Evolutionary conservation across 2,797 vertebrate species (phyloP).

Genomic region (Tolypeutes matacus): DNA sequence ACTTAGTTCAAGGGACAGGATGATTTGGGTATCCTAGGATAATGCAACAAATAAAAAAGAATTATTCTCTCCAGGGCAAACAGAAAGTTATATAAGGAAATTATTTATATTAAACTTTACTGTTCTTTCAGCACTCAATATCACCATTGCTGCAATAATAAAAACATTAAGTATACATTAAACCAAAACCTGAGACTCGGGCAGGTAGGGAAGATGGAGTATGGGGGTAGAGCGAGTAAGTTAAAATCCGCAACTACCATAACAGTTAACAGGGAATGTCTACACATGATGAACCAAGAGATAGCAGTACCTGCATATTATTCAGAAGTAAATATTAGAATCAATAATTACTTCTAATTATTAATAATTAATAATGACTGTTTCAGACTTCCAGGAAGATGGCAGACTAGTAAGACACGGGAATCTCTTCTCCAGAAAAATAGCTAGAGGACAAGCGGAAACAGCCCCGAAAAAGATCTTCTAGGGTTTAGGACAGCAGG

Average conservation of each 20-base stretch:
- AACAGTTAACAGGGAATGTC: background rate
- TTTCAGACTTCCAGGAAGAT: no score
- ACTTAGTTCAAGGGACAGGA: conserved; percentile 36
- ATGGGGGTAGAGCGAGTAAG: background rate
- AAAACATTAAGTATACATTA: conserved; percentile 40
- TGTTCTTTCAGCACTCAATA: conserved; percentile 49
- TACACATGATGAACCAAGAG: background rate
- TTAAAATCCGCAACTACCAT: conserved; percentile 23
- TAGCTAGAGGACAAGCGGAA: no score
- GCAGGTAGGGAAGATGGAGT: background rate
- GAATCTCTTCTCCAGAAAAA: no score
- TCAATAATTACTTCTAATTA: background rate
- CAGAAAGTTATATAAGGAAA: conserved; percentile 59
- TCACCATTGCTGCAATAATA: conserved; percentile 34
- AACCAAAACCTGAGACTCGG: conserved; percentile 36
- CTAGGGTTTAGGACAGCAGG: no score
- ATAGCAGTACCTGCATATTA: background rate
- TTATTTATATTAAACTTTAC: conserved; percentile 22
- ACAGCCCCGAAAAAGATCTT: no score
- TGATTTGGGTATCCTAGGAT: background rate
- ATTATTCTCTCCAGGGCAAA: conserved; percentile 22
- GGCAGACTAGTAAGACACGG: no score
- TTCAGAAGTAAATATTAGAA: conserved; percentile 39
- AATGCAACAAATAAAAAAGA: conserved; percentile 36
- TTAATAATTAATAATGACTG: background rate